Evolutionary conservation across 2,888 invertebrate genomes (phyloP).

Genomic region (Dexiosoma caninum): DNA sequence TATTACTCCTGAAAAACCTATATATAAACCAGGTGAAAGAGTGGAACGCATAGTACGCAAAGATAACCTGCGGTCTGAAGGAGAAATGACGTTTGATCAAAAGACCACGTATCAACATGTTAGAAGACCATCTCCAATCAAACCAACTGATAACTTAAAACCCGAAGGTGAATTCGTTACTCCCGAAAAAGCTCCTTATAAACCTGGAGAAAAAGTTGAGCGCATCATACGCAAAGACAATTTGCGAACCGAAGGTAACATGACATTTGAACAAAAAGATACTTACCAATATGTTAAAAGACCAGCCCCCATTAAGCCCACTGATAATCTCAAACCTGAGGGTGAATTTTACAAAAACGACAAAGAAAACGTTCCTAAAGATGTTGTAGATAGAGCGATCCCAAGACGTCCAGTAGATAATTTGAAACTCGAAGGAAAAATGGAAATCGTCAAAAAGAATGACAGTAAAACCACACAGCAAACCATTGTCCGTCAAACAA

Average conservation of each 20-base stretch:
- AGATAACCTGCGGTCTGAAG: constrained; percentile 80
- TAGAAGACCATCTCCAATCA: constrained; percentile 66
- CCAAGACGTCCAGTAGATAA: constrained; percentile 82
- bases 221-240: constrained; percentile 78
- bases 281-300: constrained; percentile 74
- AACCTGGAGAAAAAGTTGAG: constrained; percentile 77
- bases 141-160: constrained; percentile 41
- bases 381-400: constrained; percentile 77
- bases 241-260: constrained; percentile 79
- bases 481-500: constrained; percentile 61
- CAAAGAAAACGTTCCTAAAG: constrained; percentile 78
- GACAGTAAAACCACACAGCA: constrained; percentile 61
- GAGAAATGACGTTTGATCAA: constrained; percentile 80
- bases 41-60: constrained; percentile 78
- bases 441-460: constrained; percentile 69
- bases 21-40: constrained; percentile 76
- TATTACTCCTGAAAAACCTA: constrained; percentile 79
- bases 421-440: constrained; percentile 80
- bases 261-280: constrained; percentile 66
- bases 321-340: constrained; percentile 80
- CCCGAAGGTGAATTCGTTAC: constrained; percentile 78
- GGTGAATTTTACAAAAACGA: constrained; percentile 77
- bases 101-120: constrained; percentile 77
- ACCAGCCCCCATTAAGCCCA: constrained; percentile 78
- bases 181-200: constrained; percentile 76